Evolutionary conservation across 1,140 invertebrate species (phyloP).

Genomic region (Grapholita molesta): DNA sequence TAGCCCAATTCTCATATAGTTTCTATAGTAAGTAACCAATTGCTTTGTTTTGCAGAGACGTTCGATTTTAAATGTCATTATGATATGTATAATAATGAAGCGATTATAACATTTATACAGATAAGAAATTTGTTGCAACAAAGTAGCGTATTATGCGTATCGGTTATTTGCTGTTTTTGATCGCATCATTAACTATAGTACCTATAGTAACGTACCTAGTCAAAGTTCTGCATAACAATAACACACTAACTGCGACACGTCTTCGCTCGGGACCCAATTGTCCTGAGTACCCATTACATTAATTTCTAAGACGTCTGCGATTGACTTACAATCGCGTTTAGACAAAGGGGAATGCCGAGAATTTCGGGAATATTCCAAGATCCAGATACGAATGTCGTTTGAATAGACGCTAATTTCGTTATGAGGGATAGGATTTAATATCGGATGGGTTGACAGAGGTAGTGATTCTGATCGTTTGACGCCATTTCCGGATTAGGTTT

Average conservation of each 20-base stretch:
- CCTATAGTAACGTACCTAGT: too few species aligned
- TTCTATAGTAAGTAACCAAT: too few species aligned
- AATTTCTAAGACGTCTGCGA: constrained; percentile 56
- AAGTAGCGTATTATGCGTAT: too few species aligned
- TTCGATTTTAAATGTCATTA: too few species aligned
- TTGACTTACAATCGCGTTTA: constrained; percentile 56
- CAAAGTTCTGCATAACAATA: background rate
- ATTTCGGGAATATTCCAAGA: constrained; percentile 37
- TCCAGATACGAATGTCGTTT: constrained; percentile 47
- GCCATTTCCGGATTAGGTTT: background rate
- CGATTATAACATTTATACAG: too few species aligned
- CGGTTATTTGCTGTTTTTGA: too few species aligned
- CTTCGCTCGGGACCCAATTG: constrained; percentile 23
- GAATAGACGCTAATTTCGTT: constrained; percentile 13
- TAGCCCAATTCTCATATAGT: too few species aligned
- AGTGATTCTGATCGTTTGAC: background rate
- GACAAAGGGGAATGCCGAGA: constrained; percentile 39
- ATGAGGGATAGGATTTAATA: background rate
- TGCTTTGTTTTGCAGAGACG: too few species aligned
- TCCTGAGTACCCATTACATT: constrained; percentile 61
- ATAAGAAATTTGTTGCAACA: too few species aligned
- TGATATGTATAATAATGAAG: too few species aligned
- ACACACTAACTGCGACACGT: background rate
- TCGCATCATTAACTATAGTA: too few species aligned
- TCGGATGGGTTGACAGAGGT: background rate